Evolutionary conservation across 2,113 vertebrate genomes (phyloP), one percentile per base, ranked within the genome.

Genomic region (Eclectus roratus): DNA sequence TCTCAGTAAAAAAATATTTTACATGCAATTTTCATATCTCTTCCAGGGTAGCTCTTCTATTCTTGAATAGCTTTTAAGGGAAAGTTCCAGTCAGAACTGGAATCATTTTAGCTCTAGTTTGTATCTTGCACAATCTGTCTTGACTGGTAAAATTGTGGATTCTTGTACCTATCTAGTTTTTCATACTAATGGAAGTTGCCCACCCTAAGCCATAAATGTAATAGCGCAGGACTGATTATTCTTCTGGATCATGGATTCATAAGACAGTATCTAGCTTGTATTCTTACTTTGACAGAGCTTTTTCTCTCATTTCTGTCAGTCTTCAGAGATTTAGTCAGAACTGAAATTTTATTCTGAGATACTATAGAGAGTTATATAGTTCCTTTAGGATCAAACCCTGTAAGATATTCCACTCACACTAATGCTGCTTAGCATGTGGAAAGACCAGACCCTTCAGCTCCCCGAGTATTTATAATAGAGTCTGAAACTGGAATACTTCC

Each of bases 401-500:
- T 33, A 91, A 64, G 69, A 47, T 68, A 63, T 43, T 83, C 28
- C 15, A 50, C 29, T 86, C 0, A 0, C 27, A 44, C 43, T 78
- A 35, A 81, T 79, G 70, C 31, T 79, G 47, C 18, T 91, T 83
- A 46, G 27, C 31, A 76, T 39, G 27, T 6, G 4, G 31, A 76
- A 93, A 49, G 53, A 50, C 37, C 50, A 39, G 39, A 44, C 4
- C 35, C 16, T 56, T 92, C 69, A 74, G 20, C 7, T 95, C 23
- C 60, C 55, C 4, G 41, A 17, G 29, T 66, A 53, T 70, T 80
- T 73, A 50, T 71, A 66, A 80, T 15, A 58, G 35, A 72, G 23
- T 78, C 78, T 86, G 69, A 84, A 71, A 80, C 27, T 80, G 41
- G 76, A 92, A 46, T 53, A 29, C 6, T 66, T 84, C 73, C 87